phyloP scores from a whole-genome alignment of 2,113 vertebrate genomes.

The Tamias sibiricus region DNA sequence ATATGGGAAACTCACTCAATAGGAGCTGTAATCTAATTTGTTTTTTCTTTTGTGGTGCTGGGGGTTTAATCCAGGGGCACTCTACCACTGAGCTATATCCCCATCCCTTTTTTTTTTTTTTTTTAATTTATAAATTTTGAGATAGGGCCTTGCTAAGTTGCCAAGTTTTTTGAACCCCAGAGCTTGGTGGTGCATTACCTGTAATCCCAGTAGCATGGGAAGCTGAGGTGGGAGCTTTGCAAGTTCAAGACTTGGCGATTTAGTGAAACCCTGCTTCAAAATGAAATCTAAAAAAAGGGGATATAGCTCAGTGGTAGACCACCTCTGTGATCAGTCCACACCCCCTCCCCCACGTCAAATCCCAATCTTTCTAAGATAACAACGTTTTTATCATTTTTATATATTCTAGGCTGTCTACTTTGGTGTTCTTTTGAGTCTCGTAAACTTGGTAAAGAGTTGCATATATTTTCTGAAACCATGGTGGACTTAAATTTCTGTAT shows the following conservation, averaged over 20 bases:
- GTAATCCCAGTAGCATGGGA: background rate
- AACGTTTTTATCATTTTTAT: background rate
- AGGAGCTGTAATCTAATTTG: background rate
- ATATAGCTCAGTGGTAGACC: background rate
- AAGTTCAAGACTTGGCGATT: background rate
- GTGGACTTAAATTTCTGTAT: slow-evolving; percentile 26
- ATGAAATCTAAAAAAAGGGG: background rate
- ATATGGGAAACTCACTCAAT: background rate
- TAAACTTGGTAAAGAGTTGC: background rate
- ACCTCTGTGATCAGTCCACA: no score
- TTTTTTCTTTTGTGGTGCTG: no score
- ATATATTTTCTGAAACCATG: slow-evolving; percentile 24
- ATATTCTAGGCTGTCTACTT: background rate
- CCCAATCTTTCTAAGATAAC: background rate
- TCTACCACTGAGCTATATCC: background rate
- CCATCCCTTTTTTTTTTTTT: background rate
- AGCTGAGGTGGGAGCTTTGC: background rate
- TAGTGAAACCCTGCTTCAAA: background rate
- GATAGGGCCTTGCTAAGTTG: background rate
- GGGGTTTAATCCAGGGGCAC: no score
- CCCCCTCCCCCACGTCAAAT: background rate
- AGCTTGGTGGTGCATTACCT: background rate
- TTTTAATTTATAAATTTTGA: background rate
- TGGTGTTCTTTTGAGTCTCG: background rate
- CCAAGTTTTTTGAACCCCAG: background rate